phyloP scores from a whole-genome alignment of 2,797 vertebrate genomes.

The Peromyscus eremicus region DNA sequence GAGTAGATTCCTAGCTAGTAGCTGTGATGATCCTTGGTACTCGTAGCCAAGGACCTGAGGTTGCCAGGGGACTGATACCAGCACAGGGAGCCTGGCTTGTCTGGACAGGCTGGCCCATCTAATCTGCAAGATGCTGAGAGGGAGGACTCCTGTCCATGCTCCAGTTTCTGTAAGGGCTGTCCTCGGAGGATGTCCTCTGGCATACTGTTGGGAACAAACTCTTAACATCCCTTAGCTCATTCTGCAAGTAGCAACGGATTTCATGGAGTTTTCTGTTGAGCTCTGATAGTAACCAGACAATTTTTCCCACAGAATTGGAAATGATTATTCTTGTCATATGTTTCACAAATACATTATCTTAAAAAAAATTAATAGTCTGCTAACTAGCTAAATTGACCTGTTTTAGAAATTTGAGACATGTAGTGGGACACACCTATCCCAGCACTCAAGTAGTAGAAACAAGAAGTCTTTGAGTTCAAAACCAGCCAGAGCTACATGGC shows the following conservation, averaged over 20 bases:
- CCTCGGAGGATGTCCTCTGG: conserved; percentile 70
- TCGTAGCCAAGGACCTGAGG: conserved; percentile 97
- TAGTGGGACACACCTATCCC: too few species aligned
- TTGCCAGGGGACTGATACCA: conserved; percentile 96
- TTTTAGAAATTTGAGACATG: background rate
- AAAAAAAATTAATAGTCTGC: conserved; percentile 64
- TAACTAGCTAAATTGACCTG: conserved; percentile 65
- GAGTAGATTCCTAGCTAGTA: conserved; percentile 96
- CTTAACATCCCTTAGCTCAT: conserved; percentile 51
- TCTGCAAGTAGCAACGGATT: conserved; percentile 71
- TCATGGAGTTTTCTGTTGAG: conserved; percentile 43
- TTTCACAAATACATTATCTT: conserved; percentile 65
- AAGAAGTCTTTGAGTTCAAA: background rate
- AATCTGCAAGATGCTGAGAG: conserved; percentile 96
- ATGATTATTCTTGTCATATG: conserved; percentile 75
- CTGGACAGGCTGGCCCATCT: conserved; percentile 95
- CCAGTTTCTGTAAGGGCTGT: conserved; percentile 95
- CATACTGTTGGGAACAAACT: conserved; percentile 74
- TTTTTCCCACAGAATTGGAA: conserved; percentile 67
- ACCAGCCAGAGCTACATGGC: too few species aligned
- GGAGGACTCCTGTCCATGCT: conserved; percentile 96
- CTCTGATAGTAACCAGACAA: background rate
- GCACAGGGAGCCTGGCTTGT: conserved; percentile 94
- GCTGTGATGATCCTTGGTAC: conserved; percentile 96
- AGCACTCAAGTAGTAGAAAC: background rate